Evolutionary conservation across 2,797 vertebrate species (phyloP), one percentile per base, ranked within the genome.

Genomic region (Nasua narica): DNA sequence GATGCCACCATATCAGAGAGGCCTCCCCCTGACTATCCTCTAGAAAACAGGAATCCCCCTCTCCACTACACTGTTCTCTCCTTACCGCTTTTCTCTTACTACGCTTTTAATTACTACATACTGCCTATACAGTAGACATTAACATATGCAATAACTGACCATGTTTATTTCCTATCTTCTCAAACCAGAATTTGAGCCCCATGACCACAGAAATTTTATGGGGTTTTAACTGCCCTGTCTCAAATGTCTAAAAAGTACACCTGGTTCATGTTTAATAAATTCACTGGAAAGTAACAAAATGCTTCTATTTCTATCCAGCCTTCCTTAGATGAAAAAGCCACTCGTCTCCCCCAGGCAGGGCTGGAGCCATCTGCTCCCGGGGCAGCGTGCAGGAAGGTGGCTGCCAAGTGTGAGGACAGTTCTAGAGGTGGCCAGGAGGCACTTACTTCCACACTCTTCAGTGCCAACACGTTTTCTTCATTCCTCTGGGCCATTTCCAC

Each of bases 391-490:
- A 87, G 72, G 67, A 87, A 40, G 37, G 46, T 19, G 18, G 40
- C 25, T 84, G 35, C 32, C 48, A 87, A 70, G 50, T 11, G 16
- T n/a, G 69, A 74, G 40, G 23, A 62, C 19, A 37, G 12, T 23
- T 87, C 37, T 87, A 6, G 48, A 74, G 58, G 65, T 13, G 23
- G 27, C 72, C 18, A 29, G 91, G 82, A 87, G 74, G 90, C 78
- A 97, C 91, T 98, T 97, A 99, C 99, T 99, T 99, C 99, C 97
- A 99, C 99, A 46, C 99, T 99, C 97, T 98, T 99, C 52, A 99
- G 99, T 92, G 99, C 99, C 96, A 99, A 98, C 46, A 99, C 99
- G 16, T 99, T 99, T 97, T 98, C 98, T 16, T 98, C 93, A 97
- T 99, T 98, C 91, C 99, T 99, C 96, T 99, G 99, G 1, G 99